Evolutionary conservation across 2,797 vertebrate genomes (phyloP).

Genomic region (Argya squamiceps): DNA sequence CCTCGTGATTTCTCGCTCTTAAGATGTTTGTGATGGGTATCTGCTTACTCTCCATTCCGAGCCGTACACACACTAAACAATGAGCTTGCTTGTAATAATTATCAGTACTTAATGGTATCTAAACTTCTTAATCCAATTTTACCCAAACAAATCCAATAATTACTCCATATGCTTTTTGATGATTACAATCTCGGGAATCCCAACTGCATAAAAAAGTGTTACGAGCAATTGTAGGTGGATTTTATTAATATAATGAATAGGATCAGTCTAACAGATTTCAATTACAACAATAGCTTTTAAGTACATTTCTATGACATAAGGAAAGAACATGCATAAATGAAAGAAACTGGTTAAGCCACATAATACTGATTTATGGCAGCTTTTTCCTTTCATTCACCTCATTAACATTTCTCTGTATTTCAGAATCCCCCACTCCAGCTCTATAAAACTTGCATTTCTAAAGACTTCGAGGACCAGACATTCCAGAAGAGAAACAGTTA

Average conservation of each 20-base stretch:
- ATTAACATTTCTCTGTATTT: constrained; percentile 33
- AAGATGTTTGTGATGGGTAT: constrained; percentile 53
- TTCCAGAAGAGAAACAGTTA: constrained; percentile 71
- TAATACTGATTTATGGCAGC: constrained; percentile 61
- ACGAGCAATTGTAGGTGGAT: constrained; percentile 69
- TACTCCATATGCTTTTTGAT: constrained; percentile 69
- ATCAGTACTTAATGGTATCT: constrained; percentile 66
- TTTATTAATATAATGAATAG: constrained; percentile 72
- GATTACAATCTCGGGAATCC: constrained; percentile 70
- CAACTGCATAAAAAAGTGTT: constrained; percentile 65
- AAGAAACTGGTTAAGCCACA: constrained; percentile 63
- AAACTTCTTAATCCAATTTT: constrained; percentile 73
- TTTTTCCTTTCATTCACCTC: constrained; percentile 53
- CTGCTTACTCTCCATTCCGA: constrained; percentile 17
- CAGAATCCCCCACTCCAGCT: neutral
- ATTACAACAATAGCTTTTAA: constrained; percentile 74
- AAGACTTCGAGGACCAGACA: constrained; percentile 1
- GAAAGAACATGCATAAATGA: constrained; percentile 63
- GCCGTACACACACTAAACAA: constrained; percentile 45
- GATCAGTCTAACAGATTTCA: constrained; percentile 70
- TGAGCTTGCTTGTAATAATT: constrained; percentile 67
- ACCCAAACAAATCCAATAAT: constrained; percentile 73
- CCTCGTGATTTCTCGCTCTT: constrained; percentile 11
- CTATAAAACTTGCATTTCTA: constrained; percentile 30
- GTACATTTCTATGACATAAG: constrained; percentile 64